These are phyloP conservation scores for Nyctalus aviator DNA, from an alignment of 2,797 vertebrate species.

Conservation along the genomic window DNA sequence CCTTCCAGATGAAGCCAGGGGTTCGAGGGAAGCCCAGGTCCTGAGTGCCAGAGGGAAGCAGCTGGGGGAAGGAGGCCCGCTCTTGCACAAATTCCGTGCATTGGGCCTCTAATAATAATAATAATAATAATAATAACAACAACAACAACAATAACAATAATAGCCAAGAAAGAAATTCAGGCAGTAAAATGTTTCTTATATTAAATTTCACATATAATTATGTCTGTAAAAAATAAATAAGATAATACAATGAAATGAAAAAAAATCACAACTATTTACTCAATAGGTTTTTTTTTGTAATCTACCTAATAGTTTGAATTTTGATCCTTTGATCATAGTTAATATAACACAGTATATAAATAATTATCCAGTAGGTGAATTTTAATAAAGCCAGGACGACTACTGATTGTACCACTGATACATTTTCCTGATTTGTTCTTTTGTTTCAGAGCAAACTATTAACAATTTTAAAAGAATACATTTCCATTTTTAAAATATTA, in stretches of 20 bases:
- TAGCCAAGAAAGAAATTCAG: constrained; percentile 3
- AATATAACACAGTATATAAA: not conserved
- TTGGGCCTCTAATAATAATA: not conserved
- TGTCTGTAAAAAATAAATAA: not conserved
- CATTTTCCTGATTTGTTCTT: constrained; percentile 25
- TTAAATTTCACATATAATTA: constrained; percentile 24
- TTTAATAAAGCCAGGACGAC: constrained; percentile 21
- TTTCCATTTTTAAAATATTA: constrained; percentile 5
- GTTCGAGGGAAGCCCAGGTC: too few relatives aligned
- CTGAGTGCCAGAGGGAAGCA: too few relatives aligned
- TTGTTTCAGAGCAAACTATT: constrained; percentile 26
- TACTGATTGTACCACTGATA: not conserved
- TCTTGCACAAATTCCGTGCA: too few relatives aligned
- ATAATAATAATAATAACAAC: constrained; percentile 23
- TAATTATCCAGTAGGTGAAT: not conserved
- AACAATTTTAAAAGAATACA: not conserved
- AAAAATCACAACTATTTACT: not conserved
- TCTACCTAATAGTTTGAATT: not conserved
- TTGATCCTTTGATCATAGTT: constrained; percentile 8
- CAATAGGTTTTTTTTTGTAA: not conserved
- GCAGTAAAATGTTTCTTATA: not conserved
- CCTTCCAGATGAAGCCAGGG: too few relatives aligned
- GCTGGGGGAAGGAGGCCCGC: too few relatives aligned
- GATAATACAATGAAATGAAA: not conserved
- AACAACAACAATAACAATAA: not conserved